phyloP scores from a whole-genome alignment of 2,888 invertebrate genomes.

The Uropetala carovei region DNA sequence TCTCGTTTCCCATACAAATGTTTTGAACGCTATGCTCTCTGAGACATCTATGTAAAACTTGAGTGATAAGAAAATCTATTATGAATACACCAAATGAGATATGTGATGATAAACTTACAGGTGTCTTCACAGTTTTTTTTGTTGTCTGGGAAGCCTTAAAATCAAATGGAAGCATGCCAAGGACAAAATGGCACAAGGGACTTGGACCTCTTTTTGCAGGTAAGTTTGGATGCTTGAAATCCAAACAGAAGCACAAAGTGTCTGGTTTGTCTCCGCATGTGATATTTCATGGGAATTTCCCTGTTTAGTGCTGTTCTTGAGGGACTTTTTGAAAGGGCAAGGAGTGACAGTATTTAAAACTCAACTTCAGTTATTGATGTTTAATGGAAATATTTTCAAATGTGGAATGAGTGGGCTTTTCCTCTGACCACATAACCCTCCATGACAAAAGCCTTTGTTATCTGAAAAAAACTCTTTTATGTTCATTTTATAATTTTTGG shows the following conservation, averaged over 20 bases:
- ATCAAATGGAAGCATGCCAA: neutral
- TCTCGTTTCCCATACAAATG: slow-evolving; percentile 5
- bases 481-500: neutral
- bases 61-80: neutral
- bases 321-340: neutral
- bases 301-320: neutral
- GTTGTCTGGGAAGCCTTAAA: neutral
- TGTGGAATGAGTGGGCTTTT: slow-evolving; percentile 6
- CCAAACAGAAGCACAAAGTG: slow-evolving; percentile 38
- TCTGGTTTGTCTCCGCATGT: neutral
- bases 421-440: neutral
- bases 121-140: neutral
- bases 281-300: slow-evolving; percentile 35
- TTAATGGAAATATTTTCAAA: neutral
- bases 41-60: slow-evolving; percentile 5
- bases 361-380: neutral
- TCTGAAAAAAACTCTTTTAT: slow-evolving; percentile 10
- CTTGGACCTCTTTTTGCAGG: neutral
- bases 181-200: neutral
- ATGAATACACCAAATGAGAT: neutral
- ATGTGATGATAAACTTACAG: neutral
- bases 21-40: slow-evolving; percentile 7
- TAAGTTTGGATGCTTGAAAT: slow-evolving; percentile 37
- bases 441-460: neutral
- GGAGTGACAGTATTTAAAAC: slow-evolving; percentile 32